phyloP scores from a whole-genome alignment of 1,140 invertebrate genomes.

The Trigoniulus corallinus region DNA sequence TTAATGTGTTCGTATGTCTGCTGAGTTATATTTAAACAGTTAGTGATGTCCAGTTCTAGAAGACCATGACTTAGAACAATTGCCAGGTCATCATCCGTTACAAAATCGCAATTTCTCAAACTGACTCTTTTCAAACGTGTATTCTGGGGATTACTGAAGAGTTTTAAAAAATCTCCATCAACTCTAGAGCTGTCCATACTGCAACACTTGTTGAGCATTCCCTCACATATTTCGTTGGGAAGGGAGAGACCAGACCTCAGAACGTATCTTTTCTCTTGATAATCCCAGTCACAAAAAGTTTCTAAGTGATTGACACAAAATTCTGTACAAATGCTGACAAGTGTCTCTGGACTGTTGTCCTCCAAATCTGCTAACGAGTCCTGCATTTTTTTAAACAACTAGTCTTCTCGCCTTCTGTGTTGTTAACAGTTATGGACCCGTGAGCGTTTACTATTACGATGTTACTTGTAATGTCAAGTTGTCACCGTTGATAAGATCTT shows the following conservation, averaged over 20 bases:
- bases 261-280: constrained; percentile 21
- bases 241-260: constrained; percentile 31
- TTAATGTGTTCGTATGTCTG: constrained; percentile 40
- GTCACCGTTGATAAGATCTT: too few species aligned
- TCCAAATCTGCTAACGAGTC: too few species aligned
- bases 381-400: too few species aligned
- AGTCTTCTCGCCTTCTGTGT: too few species aligned
- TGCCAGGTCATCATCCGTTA: constrained; percentile 48
- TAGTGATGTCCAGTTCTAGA: constrained; percentile 48
- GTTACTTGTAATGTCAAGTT: too few species aligned
- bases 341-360: constrained; percentile 20
- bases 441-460: too few species aligned
- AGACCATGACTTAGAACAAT: constrained; percentile 50
- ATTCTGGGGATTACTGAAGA: constrained; percentile 34
- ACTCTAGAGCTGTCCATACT: not conserved
- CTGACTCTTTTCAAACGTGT: constrained; percentile 51
- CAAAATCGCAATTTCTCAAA: constrained; percentile 41
- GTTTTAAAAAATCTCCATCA: constrained; percentile 9
- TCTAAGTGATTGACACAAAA: constrained; percentile 43
- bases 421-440: too few species aligned
- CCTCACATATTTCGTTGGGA: constrained; percentile 50
- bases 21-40: constrained; percentile 46
- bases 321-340: constrained; percentile 43
- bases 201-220: constrained; percentile 11
- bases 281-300: constrained; percentile 31